Conservation (phyloP, 2,113 vertebrate genomes). For the Rissa tridactyla region DNA sequence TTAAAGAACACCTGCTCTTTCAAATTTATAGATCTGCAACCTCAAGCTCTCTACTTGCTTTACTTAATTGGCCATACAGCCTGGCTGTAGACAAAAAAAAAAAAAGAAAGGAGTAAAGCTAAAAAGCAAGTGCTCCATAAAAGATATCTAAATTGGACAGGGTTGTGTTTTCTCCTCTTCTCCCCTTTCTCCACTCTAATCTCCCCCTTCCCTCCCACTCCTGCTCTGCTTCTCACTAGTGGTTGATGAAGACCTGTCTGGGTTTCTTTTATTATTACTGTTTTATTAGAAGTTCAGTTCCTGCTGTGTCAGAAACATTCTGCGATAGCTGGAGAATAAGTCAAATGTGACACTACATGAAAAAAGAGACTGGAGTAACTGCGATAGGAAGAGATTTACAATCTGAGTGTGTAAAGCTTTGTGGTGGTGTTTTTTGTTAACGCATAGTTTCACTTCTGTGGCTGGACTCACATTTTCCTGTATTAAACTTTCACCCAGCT, state of each 20-base stretch:
- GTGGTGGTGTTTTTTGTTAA: background rate
- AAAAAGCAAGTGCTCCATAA: background rate
- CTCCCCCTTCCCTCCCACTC: background rate
- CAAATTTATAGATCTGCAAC: background rate
- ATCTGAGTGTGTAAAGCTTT: background rate
- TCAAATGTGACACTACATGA: slow-evolving; percentile 12
- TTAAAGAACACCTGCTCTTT: background rate
- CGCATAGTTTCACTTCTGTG: background rate
- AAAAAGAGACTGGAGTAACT: slow-evolving; percentile 14
- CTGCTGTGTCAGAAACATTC: background rate
- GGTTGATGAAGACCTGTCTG: background rate
- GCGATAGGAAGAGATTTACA: background rate
- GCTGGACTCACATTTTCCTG: background rate
- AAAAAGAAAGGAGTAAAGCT: background rate
- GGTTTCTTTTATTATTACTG: background rate
- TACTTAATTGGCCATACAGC: background rate
- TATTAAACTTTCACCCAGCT: background rate
- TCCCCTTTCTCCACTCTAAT: background rate
- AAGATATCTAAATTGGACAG: background rate
- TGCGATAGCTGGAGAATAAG: background rate
- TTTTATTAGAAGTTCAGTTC: slow-evolving; percentile 20
- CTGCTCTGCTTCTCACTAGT: background rate
- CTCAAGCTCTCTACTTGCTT: background rate
- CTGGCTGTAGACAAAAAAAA: background rate
- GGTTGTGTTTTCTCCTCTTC: background rate